Evolutionary conservation across 2,113 vertebrate genomes (phyloP), one percentile per base, ranked within the genome.

Genomic region (Calonectris borealis): DNA sequence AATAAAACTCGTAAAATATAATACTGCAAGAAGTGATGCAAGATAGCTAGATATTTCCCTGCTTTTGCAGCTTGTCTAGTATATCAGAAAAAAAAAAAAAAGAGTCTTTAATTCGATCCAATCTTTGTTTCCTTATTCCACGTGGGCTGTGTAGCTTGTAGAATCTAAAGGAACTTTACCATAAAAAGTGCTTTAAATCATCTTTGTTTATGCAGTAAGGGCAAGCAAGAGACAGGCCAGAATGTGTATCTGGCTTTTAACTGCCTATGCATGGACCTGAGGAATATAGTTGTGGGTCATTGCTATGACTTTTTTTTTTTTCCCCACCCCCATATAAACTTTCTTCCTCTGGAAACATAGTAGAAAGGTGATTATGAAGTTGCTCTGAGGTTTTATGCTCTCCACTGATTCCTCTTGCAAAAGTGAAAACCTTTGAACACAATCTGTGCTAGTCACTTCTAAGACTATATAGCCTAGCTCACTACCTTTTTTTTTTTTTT

Each of bases 21-120:
- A 13, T 6, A 31, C 7, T 61, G 25, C 9, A 52, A 13, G 27
- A 65, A 62, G 13, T 10, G 15, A 22, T 75, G 13, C 17, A 27
- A 48, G 18, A 6, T 16, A 38, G 3, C 7, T 52, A 1, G 3
- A 0, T 25, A 10, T 79, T 58, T 78, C 6, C 27, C 13, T 3
- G 15, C 14, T 38, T 83, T 60, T 64, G 16, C 24, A 29, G 2
- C 7, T 78, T 82, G 16, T 57, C 40, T 73, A 10, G 25, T 24
- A 13, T 42, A 48, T 58, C 52, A 55, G 26, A 40, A 40, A 55
- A 64, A 51, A n/a, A 17, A 76, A 83, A 81, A 49, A 20, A 9
- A 1, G 11, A 64, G 7, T 65, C 51, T 87, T 82, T 34, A 70
- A 24, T 6, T 87, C n/a, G 18, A 70, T 66, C 31, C 42, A 52